Evolutionary conservation across 2,113 vertebrate genomes (phyloP).

Genomic region (Chionodraco myersi): DNA sequence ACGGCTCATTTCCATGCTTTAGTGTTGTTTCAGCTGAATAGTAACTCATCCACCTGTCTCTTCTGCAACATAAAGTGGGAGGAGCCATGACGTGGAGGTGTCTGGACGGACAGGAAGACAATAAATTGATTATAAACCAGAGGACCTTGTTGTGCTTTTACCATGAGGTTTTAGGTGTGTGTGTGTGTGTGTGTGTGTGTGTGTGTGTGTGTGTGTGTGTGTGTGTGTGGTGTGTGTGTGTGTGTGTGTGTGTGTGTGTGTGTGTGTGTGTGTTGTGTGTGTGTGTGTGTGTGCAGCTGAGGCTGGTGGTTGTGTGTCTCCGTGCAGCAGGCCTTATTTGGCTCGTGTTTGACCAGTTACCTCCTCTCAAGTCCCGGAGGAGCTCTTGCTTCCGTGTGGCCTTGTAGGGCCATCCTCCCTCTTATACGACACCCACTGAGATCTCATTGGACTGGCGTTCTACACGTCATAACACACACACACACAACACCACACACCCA

Average conservation of each 20-base stretch:
- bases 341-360: conserved; percentile 83
- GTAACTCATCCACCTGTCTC: conserved; percentile 60
- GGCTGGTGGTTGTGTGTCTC: conserved; percentile 45
- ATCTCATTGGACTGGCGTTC: conserved; percentile 68
- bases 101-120: conserved; percentile 7
- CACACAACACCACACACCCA: too few species aligned
- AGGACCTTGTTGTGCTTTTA: not conserved
- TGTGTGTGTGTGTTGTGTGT: conserved; percentile 1
- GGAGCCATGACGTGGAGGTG: conserved; percentile 16
- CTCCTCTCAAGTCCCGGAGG: conserved; percentile 79
- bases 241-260: conserved; percentile 14
- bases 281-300: conserved; percentile 30
- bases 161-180: conserved; percentile 17
- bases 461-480: conserved; percentile 44
- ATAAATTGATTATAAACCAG: not conserved
- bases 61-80: conserved; percentile 31
- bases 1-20: conserved; percentile 35
- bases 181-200: conserved; percentile 9
- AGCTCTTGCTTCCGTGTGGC: conserved; percentile 78
- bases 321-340: conserved; percentile 86
- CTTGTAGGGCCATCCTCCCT: conserved; percentile 82
- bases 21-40: conserved; percentile 24
- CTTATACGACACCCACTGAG: conserved; percentile 49
- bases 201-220: too few species aligned
- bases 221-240: not conserved